A percentile compares a stretch with the other conserved stretches of the same genome.
Evolutionary conservation across 2,797 vertebrate species (phyloP).

Genomic region (Macropus fuliginosus): DNA sequence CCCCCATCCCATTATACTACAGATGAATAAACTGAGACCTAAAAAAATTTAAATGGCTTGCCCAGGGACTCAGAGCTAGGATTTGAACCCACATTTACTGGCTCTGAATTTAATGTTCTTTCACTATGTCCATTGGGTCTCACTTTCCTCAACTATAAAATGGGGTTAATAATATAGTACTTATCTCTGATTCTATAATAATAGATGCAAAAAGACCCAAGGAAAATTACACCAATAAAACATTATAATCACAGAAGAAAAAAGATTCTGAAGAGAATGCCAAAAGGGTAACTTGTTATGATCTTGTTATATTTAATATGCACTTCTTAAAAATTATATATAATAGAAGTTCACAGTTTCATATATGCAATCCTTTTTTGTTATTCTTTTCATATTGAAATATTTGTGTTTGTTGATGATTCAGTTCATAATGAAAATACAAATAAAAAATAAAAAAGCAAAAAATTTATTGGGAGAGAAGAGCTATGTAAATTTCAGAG

Average conservation of each 20-base stretch:
- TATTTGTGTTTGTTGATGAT: not conserved
- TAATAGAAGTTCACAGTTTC: not conserved
- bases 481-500: not conserved
- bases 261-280: not conserved
- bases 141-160: not conserved
- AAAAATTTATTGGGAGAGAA: not conserved
- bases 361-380: not conserved
- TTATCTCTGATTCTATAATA: not conserved
- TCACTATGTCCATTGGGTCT: not conserved
- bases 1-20: not conserved
- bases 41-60: not conserved
- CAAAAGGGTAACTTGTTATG: not conserved
- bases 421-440: not conserved
- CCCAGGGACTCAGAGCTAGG: not conserved
- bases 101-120: not conserved
- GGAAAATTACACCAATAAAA: not conserved
- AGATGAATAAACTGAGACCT: not conserved
- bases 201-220: not conserved
- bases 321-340: not conserved
- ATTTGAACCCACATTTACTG: not conserved
- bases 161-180: not conserved
- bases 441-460: not conserved
- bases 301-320: not conserved
- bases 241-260: not conserved
- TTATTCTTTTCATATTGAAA: not conserved